Base-by-base conservation (phyloP, 2,888 invertebrate species). In the Scelioninae gen. 2 region DNA sequence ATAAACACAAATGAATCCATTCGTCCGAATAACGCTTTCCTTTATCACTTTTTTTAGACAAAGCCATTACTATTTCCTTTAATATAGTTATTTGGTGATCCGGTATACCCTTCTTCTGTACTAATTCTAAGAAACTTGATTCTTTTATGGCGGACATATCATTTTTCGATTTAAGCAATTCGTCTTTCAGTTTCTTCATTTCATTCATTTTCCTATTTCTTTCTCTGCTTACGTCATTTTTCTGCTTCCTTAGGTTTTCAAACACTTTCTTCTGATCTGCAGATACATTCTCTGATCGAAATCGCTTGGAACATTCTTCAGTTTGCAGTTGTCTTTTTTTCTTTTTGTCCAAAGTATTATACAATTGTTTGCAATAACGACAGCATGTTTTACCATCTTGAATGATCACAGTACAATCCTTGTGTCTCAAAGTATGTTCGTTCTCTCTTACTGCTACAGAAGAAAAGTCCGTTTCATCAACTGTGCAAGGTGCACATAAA, bases 401-500 rank as follows among this genome's bases (percentile, higher is more conserved):
- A 9, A 28, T 46, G 1, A 46, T 4, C 2, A 46, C 9, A 7
- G 28, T 2, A 13, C 46, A 46, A 13, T 46, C 46, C 11, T 46
- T 46, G 10, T 46, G 46, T 11, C 46, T 46, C 10, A 46, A 28
- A 3, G 15, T 25, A 15, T 43, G 11, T 5, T 46, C 5, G 10
- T n/a, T 28, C 11, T 46, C 46, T 46, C 15, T 22, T 25, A 46
- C 7, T 2, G 46, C 46, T 13, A 28, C 28, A 25, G 28, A 28
- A 46, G 46, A 46, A 46, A n/a, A 46, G 22, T 46, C 25, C 1
- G n/a, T n/a, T 11, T 22, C 46, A 11, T 28, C 28, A 6, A 46
- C 28, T 13, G 11, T 28, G 9, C 46, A 46, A 33, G 50, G 16
- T 50, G 15, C 33, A 50, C 50, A 50, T 3, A 50, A 10, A 33